Evolutionary conservation across 2,888 invertebrate species (phyloP).

Genomic region (Mythimna albipuncta): DNA sequence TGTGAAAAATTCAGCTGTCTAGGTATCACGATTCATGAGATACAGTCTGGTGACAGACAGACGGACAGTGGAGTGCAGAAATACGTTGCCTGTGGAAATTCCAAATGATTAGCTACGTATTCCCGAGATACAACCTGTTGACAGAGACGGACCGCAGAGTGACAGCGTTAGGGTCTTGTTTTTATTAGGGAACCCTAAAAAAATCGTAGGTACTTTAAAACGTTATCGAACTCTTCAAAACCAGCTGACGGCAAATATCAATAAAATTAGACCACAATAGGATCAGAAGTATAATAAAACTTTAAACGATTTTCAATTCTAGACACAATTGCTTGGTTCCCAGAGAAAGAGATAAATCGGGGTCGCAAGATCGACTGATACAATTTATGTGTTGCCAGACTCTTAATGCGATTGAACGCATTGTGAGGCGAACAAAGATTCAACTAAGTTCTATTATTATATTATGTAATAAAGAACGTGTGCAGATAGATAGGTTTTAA

Average conservation of each 20-base stretch:
- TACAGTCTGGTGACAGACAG: no score
- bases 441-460: conserved; percentile 49
- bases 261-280: conserved; percentile 55
- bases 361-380: conserved; percentile 69
- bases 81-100: no score
- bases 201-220: background rate
- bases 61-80: no score
- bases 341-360: conserved; percentile 65
- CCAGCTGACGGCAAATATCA: conserved; percentile 34
- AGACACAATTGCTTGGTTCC: conserved; percentile 61
- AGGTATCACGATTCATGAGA: no score
- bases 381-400: conserved; percentile 74
- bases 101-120: no score
- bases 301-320: conserved; percentile 67
- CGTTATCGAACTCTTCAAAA: conserved; percentile 1
- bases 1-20: no score
- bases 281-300: conserved; percentile 56
- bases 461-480: conserved; percentile 44
- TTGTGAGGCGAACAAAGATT: conserved; percentile 62
- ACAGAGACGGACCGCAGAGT: no score
- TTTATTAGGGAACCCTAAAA: no score
- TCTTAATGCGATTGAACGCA: conserved; percentile 76
- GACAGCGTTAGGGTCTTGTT: no score
- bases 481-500: conserved; percentile 11
- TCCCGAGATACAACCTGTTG: no score